These are phyloP conservation scores for Conus betulinus DNA, from an alignment of 1,140 invertebrate species.

Conservation along the genomic window DNA sequence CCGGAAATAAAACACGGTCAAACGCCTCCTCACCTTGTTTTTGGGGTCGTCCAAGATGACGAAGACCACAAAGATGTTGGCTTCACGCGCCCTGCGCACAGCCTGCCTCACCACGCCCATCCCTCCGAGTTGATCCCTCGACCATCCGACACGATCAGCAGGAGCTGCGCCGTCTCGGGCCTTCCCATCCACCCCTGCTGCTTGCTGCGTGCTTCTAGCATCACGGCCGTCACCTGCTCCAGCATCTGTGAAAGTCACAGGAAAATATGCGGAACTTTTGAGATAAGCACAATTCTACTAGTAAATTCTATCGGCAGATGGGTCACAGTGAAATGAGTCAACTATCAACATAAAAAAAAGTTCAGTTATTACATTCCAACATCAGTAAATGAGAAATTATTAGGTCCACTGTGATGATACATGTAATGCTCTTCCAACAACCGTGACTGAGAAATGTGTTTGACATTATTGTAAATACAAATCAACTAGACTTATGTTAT, in stretches of 20 bases:
- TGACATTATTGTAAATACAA: too few relatives aligned
- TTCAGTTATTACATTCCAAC: neutral
- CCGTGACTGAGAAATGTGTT: too few relatives aligned
- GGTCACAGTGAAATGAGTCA: too few relatives aligned
- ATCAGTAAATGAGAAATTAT: neutral
- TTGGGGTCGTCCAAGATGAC: constrained; percentile 95
- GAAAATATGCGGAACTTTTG: too few relatives aligned
- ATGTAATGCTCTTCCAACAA: too few relatives aligned
- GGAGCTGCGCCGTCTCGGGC: constrained; percentile 81
- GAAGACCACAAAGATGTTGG: constrained; percentile 94
- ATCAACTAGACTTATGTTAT: too few relatives aligned
- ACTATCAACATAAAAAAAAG: too few relatives aligned
- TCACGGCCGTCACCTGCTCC: constrained; percentile 81
- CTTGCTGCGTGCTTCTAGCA: constrained; percentile 63
- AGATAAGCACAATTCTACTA: too few relatives aligned
- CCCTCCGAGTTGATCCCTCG: constrained; percentile 95
- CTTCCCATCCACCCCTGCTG: constrained; percentile 55
- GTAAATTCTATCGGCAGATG: too few relatives aligned
- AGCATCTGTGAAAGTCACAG: constrained; percentile 80
- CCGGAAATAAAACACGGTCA: too few relatives aligned
- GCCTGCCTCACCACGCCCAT: constrained; percentile 85
- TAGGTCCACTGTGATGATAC: too few relatives aligned
- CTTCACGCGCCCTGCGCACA: constrained; percentile 86
- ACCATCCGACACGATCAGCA: constrained; percentile 94
- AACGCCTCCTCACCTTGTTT: constrained; percentile 83